phyloP scores from a whole-genome alignment of 2,797 vertebrate genomes.

The Leptodactylus fallax region DNA sequence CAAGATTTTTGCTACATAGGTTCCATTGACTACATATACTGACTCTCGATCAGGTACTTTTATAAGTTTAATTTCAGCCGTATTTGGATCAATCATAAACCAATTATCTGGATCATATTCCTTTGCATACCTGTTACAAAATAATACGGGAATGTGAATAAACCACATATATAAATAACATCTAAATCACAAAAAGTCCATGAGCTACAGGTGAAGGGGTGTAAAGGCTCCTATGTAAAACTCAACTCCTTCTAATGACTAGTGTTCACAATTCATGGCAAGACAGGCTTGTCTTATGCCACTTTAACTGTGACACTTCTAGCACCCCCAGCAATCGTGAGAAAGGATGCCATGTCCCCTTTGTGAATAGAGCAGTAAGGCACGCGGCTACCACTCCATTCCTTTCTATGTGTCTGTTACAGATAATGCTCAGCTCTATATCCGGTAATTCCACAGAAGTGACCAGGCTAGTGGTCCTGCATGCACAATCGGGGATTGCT shows the following conservation, averaged over 20 bases:
- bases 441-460: no score
- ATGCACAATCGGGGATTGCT: no score
- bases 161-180: background rate
- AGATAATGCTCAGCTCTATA: no score
- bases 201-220: background rate
- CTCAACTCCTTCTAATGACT: background rate
- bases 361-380: no score
- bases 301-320: no score
- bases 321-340: no score
- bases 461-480: no score
- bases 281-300: no score
- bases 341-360: no score
- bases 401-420: no score
- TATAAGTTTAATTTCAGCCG: conserved; percentile 87
- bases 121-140: conserved; percentile 82
- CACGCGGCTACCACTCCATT: no score
- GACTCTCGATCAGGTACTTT: conserved; percentile 89
- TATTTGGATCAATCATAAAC: conserved; percentile 82
- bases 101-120: conserved; percentile 85
- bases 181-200: background rate
- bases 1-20: conserved; percentile 86
- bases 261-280: background rate
- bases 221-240: background rate
- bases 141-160: background rate
- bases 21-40: conserved; percentile 82